A percentile compares a stretch with the other conserved stretches of the same genome.
Evolutionary conservation across 2,113 vertebrate genomes (phyloP).

Genomic region (Saccopteryx bilineata): DNA sequence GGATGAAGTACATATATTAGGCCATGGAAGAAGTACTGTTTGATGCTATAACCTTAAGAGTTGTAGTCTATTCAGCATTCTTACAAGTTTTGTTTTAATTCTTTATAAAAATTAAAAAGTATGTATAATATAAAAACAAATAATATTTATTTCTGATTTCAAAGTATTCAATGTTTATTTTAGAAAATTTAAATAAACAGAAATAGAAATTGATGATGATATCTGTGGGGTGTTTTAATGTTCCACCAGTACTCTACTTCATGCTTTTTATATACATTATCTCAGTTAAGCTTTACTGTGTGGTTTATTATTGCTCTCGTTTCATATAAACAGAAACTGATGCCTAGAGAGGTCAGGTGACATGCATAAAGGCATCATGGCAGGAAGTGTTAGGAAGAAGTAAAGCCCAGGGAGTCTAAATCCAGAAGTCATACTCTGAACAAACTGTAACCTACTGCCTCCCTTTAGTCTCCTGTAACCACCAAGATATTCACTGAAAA

Average conservation of each 20-base stretch:
- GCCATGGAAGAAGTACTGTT: not conserved
- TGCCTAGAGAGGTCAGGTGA: not conserved
- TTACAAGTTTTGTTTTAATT: not conserved
- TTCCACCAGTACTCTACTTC: not conserved
- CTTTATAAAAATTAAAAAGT: not conserved
- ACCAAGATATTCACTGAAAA: not conserved
- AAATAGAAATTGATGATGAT: not conserved
- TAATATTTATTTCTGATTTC: conserved; percentile 17
- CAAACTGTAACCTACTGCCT: rapidly evolving
- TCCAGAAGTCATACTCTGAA: not conserved
- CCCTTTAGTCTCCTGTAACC: too few relatives aligned
- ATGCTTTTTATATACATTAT: not conserved
- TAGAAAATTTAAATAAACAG: not conserved
- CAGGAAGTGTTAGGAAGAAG: not conserved
- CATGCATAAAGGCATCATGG: not conserved
- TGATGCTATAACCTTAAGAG: not conserved
- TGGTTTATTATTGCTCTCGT: not conserved
- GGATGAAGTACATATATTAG: not conserved
- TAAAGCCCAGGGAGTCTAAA: too few relatives aligned
- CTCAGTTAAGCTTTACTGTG: not conserved
- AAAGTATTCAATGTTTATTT: not conserved
- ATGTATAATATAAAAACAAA: not conserved
- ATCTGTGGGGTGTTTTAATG: not conserved
- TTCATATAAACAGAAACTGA: not conserved
- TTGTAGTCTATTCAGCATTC: not conserved